A percentile compares a stretch with the other conserved stretches of the same genome.
phyloP scores from a whole-genome alignment of 2,888 invertebrate species.

The Clistopyga incitator region DNA sequence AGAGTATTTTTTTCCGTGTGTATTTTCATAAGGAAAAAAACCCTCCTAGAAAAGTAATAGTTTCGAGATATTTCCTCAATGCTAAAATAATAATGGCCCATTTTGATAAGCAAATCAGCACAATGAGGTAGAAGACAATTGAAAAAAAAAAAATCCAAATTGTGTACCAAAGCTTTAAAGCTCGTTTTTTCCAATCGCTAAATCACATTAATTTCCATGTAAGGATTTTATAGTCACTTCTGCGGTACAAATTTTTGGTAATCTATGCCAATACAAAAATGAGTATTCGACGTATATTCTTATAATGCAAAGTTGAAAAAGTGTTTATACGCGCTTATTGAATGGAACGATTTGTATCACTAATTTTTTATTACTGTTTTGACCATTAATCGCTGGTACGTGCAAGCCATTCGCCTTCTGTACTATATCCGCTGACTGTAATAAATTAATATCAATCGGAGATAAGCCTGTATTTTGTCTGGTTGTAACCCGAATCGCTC shows the following conservation, averaged over 20 bases:
- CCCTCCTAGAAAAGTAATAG: too few relatives aligned
- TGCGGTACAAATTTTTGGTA: not conserved
- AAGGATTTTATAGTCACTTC: not conserved
- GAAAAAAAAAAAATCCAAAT: too few relatives aligned
- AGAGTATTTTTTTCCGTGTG: not conserved
- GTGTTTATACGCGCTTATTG: conserved; percentile 4
- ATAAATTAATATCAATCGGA: conserved; percentile 62
- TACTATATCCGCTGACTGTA: conserved; percentile 53
- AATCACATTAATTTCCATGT: not conserved
- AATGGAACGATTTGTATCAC: conserved; percentile 38
- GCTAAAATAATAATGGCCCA: too few relatives aligned
- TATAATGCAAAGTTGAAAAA: not conserved
- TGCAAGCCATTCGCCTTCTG: conserved; percentile 36
- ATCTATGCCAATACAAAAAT: not conserved
- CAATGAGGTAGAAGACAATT: too few relatives aligned
- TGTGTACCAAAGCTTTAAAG: too few relatives aligned
- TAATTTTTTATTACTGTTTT: conserved; percentile 51
- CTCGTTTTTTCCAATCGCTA: too few relatives aligned
- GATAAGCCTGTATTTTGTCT: conserved; percentile 67
- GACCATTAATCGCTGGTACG: conserved; percentile 53
- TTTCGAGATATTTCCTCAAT: too few relatives aligned
- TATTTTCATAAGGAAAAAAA: too few relatives aligned
- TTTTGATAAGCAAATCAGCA: too few relatives aligned
- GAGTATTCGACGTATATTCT: not conserved
- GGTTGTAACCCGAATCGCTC: conserved; percentile 61